phyloP scores from a whole-genome alignment of 2,888 invertebrate species.

The Gerosis bhagava region DNA sequence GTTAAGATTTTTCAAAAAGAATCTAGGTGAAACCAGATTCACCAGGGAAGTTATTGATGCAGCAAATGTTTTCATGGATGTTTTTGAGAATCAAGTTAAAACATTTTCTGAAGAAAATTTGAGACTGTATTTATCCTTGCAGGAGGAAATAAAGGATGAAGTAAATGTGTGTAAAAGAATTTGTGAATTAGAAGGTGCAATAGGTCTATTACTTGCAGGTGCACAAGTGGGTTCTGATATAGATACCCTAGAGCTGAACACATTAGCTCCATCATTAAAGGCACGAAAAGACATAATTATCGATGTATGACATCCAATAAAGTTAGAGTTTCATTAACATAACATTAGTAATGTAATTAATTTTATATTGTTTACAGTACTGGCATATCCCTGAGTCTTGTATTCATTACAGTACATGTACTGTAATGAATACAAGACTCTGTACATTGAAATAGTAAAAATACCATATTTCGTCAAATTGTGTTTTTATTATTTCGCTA shows the following conservation, averaged over 20 bases:
- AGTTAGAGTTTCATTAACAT: no score
- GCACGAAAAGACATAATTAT: conserved; percentile 82
- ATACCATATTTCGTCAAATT: no score
- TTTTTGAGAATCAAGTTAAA: conserved; percentile 86
- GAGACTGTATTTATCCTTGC: conserved; percentile 83
- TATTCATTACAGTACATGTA: no score
- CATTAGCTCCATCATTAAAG: conserved; percentile 59
- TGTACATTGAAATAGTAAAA: no score
- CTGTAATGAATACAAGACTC: no score
- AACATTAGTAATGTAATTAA: no score
- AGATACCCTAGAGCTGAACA: conserved; percentile 53
- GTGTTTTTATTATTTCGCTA: no score
- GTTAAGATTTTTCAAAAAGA: conserved; percentile 88
- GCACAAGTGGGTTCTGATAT: conserved; percentile 72
- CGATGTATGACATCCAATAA: conserved; percentile 63
- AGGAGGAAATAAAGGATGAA: conserved; percentile 85
- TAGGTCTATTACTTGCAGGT: conserved; percentile 85
- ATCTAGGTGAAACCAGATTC: conserved; percentile 89
- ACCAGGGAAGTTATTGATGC: conserved; percentile 89
- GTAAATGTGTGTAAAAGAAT: conserved; percentile 84
- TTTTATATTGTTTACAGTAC: no score
- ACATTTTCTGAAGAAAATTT: conserved; percentile 84
- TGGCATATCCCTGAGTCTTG: no score
- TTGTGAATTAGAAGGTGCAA: conserved; percentile 86
- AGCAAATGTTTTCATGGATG: conserved; percentile 88